Conservation (phyloP, 2,113 vertebrate species). For the Pachycephala philippinensis region DNA sequence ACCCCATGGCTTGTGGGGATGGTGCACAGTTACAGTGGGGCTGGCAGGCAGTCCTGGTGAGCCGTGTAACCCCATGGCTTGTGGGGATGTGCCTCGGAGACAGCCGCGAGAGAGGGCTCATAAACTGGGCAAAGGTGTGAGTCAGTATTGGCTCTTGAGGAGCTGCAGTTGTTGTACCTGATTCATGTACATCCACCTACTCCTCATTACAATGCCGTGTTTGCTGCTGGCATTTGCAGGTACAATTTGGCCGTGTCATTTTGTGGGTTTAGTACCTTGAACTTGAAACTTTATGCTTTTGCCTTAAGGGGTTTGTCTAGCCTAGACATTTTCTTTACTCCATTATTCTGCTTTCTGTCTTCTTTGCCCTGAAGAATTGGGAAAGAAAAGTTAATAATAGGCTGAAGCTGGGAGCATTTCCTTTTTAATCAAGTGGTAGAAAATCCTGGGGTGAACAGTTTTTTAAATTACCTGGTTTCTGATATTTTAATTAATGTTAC, state of each 20-base stretch:
- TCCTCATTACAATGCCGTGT: background rate
- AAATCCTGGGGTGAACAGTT: background rate
- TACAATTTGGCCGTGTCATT: background rate
- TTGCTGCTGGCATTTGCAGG: background rate
- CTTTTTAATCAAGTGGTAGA: background rate
- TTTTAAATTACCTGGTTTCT: background rate
- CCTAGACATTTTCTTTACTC: background rate
- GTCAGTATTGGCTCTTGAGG: background rate
- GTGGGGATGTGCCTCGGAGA: background rate
- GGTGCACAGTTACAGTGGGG: background rate
- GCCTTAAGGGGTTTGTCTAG: background rate
- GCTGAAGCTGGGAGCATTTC: background rate
- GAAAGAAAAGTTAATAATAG: background rate
- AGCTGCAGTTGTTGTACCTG: background rate
- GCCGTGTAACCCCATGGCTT: background rate
- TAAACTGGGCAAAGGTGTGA: background rate
- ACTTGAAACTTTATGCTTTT: background rate
- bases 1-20: too few relatives aligned
- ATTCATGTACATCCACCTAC: background rate
- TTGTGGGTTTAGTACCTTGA: background rate
- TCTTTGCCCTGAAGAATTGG: background rate
- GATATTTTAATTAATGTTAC: slow-evolving; percentile 13
- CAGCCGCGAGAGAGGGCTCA: background rate
- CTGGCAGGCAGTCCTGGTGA: background rate
- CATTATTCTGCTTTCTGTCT: background rate